Base-by-base conservation (phyloP, 2,113 vertebrate species). In the Poeciliopsis turrubarensis region DNA sequence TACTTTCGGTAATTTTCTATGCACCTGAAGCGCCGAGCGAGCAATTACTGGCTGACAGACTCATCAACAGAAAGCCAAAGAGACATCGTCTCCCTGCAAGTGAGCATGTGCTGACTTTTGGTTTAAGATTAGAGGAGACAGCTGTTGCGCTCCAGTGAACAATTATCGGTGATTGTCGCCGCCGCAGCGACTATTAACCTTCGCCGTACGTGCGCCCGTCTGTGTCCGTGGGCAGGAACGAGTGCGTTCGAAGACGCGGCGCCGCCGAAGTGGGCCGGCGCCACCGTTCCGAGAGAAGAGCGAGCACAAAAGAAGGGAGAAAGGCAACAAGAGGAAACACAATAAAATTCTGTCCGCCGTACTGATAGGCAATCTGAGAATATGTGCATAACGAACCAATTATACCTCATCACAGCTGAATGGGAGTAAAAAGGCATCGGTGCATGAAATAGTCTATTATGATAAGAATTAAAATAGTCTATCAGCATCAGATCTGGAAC, bases 401-500 rank as follows among this genome's bases (percentile, higher is more conserved):
- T 94, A 92, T 80, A 82, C 76, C 86, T 89, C 74, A 81, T 90
- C 90, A 77, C 79, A 84, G 82, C 79, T 87, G 89, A 75, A 86
- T 41, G 47, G 86, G 86, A 90, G 88, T 77, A 77, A 83, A 86
- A 88, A 92, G 74, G 86, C 92, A 91, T 86, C 78, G 69, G 89
- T 82, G 90, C 91, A 84, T 90, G 91, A 92, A 93, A 90, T 92
- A 90, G 90, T 89, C 92, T 88, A 91, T 93, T 92, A 93, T 86
- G 92, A 93, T 93, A 91, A 93, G 88, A 92, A 93, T 93, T 91
- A 91, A 92, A 91, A 92, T 85, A 88, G 87, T 86, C 84, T 89
- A 91, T 91, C 89, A 86, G 83, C 84, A 93, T 89, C 87, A 79
- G 87, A 94, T 94, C 69, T 81, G 19, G 76, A 88, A 85, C 62